A percentile compares a stretch with the other conserved stretches of the same genome.
phyloP scores from a whole-genome alignment of 2,797 vertebrate species.

The Gymnothorax javanicus region DNA sequence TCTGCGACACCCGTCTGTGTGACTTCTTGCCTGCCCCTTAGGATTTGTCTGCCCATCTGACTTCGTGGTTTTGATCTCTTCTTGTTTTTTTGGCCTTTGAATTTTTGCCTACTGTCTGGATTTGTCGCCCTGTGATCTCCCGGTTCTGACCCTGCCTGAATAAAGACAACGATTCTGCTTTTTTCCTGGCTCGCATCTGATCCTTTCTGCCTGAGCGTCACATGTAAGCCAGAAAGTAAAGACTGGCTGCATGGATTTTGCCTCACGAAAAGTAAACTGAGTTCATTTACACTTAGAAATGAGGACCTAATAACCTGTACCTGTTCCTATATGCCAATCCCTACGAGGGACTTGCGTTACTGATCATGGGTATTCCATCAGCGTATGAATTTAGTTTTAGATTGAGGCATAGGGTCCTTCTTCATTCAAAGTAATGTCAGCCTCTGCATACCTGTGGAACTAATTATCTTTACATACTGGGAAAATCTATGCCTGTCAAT shows the following conservation, averaged over 20 bases:
- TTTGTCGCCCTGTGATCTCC: too few species aligned
- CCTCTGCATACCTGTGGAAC: neutral
- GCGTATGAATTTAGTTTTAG: constrained; percentile 30
- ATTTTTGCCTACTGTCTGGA: too few species aligned
- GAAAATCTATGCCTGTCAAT: constrained; percentile 19
- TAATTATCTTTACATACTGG: constrained; percentile 18
- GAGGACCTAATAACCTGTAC: constrained; percentile 35
- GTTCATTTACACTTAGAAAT: constrained; percentile 34
- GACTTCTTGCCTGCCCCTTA: too few species aligned
- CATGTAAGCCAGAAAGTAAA: constrained; percentile 42
- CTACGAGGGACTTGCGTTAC: neutral
- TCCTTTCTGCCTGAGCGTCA: constrained; percentile 34
- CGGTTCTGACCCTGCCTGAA: too few species aligned
- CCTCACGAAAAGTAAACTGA: constrained; percentile 1
- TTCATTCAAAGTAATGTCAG: constrained; percentile 33
- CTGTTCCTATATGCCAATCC: neutral
- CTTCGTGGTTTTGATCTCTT: too few species aligned
- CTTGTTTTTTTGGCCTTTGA: too few species aligned
- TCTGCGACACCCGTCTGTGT: too few species aligned
- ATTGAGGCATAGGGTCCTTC: neutral
- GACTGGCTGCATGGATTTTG: constrained; percentile 41
- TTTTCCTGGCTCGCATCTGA: too few species aligned
- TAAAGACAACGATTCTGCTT: too few species aligned
- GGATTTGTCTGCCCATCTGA: too few species aligned
- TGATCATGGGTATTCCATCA: neutral